Evolutionary conservation across 2,797 vertebrate species (phyloP), one percentile per base, ranked within the genome.

Genomic region (Botia almorhae): DNA sequence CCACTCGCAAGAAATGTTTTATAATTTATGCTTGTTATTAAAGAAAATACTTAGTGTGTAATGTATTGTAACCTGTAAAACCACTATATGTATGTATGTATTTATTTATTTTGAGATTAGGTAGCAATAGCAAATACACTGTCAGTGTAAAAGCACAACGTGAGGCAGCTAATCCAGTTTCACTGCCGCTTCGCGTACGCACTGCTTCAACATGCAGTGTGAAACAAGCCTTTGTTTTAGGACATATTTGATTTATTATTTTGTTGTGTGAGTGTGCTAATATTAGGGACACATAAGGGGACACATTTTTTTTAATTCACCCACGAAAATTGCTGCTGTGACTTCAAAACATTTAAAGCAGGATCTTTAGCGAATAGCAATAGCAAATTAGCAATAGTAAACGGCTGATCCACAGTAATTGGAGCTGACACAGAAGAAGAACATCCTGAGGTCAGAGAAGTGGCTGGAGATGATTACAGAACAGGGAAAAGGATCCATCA

Each of bases 401-500:
- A 58, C 74, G 39, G 39, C 39, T 43, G 29, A 16, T 26, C 53
- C 81, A 79, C 86, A 96, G 95, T 90, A 88, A 73, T 84, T 95
- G 72, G 95, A 96, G 89, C 81, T 88, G 21, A 84, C 89, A 63
- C 82, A 95, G 79, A 94, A 94, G 85, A 87, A 85, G 1, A 91
- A 96, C 26, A 85, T 96, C 76, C 90, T 93, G 53, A 85, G 81
- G 48, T 91, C 88, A 39, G 90, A 92, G 80, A 89, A 93, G 46
- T 92, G 90, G 90, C 76, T 92, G 1, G 94, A 95, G 82, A 92
- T 94, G 33, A 87, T 89, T 69, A 5, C 89, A 29, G 94, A 94
- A 74, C 69, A 87, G 3, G 92, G 93, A 80, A 95, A 93, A 85
- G 93, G 94, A 91, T 88, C 86, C 95, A 94, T 87, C 94, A 94